phyloP scores from a whole-genome alignment of 2,888 invertebrate species.

The Tenthredo livida region DNA sequence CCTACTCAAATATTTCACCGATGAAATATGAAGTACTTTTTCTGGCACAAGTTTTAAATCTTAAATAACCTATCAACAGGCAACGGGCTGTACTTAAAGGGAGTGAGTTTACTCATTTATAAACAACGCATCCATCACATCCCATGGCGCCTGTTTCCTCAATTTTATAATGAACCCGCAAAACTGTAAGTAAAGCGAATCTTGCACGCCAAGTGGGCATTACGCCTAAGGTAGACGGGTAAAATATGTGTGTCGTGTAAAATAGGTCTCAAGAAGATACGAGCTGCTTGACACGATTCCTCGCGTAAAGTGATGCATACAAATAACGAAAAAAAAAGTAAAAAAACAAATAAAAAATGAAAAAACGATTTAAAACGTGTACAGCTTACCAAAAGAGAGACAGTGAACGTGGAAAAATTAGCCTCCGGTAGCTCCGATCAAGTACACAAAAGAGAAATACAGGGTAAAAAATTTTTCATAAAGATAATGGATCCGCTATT shows the following conservation, averaged over 20 bases:
- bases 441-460: background rate
- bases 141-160: conserved; percentile 45
- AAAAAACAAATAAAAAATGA: background rate
- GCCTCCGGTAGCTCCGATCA: background rate
- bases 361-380: background rate
- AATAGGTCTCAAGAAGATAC: conserved; percentile 9
- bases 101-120: conserved; percentile 1
- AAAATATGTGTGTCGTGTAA: conserved; percentile 20
- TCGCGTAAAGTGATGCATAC: background rate
- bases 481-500: conserved; percentile 44
- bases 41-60: conserved; percentile 13
- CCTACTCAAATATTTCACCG: conserved; percentile 1
- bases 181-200: conserved; percentile 55
- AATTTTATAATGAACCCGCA: conserved; percentile 60
- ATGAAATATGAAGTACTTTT: conserved; percentile 22
- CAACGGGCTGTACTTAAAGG: conserved; percentile 5
- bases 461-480: conserved; percentile 29
- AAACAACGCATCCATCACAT: conserved; percentile 49
- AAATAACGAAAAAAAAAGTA: background rate
- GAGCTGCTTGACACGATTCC: conserved; percentile 20
- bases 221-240: conserved; percentile 12
- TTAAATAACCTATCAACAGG: conserved; percentile 34
- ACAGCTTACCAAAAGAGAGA: background rate
- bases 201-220: conserved; percentile 48
- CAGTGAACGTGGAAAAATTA: background rate